A percentile compares a stretch with the other conserved stretches of the same genome.
Conservation (phyloP, 2,113 vertebrate genomes). For the Paradisaea rubra region DNA sequence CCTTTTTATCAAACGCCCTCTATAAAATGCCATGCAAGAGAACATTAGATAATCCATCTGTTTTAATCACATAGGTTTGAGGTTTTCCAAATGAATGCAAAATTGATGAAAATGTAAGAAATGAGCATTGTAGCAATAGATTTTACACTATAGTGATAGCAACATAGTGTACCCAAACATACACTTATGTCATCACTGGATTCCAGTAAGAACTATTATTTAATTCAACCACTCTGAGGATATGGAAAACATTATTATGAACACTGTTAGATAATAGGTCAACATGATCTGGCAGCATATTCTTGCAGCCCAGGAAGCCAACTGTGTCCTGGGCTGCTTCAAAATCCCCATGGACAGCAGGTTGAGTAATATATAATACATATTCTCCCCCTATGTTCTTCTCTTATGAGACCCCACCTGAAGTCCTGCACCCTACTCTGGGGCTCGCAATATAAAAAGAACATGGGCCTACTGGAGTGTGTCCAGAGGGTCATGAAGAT, state of each 20-base stretch:
- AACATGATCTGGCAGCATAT: accelerated
- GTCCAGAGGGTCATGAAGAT: neutral
- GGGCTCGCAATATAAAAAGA: neutral
- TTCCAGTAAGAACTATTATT: neutral
- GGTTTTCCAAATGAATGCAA: neutral
- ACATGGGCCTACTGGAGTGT: too few relatives aligned
- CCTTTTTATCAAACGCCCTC: neutral
- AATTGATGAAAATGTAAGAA: neutral
- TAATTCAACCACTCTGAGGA: neutral
- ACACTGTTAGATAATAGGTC: neutral
- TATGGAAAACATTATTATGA: neutral
- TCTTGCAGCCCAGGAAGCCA: neutral
- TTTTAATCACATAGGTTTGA: neutral
- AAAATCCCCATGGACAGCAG: neutral
- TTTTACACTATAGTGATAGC: neutral
- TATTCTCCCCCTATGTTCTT: neutral
- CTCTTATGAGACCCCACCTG: neutral
- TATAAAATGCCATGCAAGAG: neutral
- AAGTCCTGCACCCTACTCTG: neutral
- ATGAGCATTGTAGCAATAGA: neutral
- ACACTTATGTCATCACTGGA: neutral
- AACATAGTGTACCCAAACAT: neutral
- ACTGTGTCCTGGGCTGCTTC: neutral
- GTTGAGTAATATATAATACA: neutral
- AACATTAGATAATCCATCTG: neutral